Percentiles rank a stretch among this genome's conserved stretches.
Conservation (phyloP, 2,888 invertebrate species). For the Pyrgus malvae region DNA sequence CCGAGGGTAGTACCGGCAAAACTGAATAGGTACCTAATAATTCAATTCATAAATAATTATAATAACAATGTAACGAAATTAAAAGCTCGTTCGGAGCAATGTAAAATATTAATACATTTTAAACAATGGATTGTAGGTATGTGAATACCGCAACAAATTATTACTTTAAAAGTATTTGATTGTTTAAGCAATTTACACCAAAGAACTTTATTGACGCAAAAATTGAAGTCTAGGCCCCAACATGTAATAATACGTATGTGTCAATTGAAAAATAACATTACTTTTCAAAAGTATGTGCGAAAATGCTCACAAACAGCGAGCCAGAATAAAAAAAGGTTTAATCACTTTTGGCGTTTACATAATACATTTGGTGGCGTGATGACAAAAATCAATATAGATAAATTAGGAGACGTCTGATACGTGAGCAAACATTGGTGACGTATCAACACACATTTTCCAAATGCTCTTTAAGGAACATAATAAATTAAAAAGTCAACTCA, state of each 20-base stretch:
- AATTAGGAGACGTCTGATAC: slow-evolving; percentile 46
- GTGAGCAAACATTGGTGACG: slow-evolving; percentile 56
- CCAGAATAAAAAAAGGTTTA: slow-evolving; percentile 24
- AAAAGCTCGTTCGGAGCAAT: too few species aligned
- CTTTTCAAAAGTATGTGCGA: slow-evolving; percentile 10
- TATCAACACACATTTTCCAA: slow-evolving; percentile 43
- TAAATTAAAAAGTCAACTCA: slow-evolving; percentile 77
- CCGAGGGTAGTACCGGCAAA: too few species aligned
- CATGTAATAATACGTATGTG: slow-evolving; percentile 2
- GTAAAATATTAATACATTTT: neutral
- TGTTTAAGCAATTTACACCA: neutral
- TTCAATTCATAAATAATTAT: too few species aligned
- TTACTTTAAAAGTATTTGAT: neutral
- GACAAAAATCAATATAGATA: slow-evolving; percentile 68
- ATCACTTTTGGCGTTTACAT: slow-evolving; percentile 51
- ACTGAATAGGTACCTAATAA: neutral
- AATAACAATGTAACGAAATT: too few species aligned
- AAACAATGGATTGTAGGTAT: neutral
- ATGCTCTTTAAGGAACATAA: slow-evolving; percentile 56
- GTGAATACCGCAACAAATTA: neutral
- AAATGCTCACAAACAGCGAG: slow-evolving; percentile 7
- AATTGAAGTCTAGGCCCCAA: neutral
- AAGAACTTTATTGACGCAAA: neutral
- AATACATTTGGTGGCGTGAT: slow-evolving; percentile 61
- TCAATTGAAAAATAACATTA: slow-evolving; percentile 8